These are phyloP conservation scores for Tringa solitaria DNA, from an alignment of 2,113 vertebrate genomes.

Conservation along the genomic window DNA sequence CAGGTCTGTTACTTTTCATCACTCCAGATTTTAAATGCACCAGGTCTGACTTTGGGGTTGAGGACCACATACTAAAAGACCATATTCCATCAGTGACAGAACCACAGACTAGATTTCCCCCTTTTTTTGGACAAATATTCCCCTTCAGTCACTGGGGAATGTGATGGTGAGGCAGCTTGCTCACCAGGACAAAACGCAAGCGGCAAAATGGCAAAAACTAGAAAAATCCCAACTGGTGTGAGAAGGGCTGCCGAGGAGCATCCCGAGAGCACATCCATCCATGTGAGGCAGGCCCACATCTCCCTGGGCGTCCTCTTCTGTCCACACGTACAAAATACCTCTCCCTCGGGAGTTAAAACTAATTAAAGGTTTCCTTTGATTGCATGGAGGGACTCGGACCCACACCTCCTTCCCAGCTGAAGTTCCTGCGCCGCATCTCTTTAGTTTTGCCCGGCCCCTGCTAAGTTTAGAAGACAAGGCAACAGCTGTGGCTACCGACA, in stretches of 20 bases:
- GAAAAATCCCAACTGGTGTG: background rate
- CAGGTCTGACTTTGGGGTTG: background rate
- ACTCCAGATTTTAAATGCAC: background rate
- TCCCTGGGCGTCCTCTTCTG: background rate
- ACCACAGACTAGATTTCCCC: background rate
- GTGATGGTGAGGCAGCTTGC: background rate
- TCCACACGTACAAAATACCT: background rate
- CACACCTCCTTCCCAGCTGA: background rate
- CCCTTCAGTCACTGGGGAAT: background rate
- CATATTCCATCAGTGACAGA: background rate
- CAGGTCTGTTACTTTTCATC: background rate
- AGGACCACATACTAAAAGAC: background rate
- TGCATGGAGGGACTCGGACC: background rate
- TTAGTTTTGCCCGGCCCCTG: background rate
- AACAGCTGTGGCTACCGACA: slow-evolving; percentile 36
- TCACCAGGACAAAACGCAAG: background rate
- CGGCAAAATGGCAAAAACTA: background rate
- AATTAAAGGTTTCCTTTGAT: background rate
- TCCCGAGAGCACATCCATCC: accelerated
- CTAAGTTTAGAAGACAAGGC: slow-evolving; percentile 54
- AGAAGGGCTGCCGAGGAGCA: background rate
- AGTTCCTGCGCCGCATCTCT: background rate
- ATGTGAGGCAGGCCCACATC: background rate
- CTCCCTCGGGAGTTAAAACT: background rate
- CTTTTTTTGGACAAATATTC: background rate